phyloP scores from a whole-genome alignment of 2,888 invertebrate species.

The Liopterus haemorrhoidalis region DNA sequence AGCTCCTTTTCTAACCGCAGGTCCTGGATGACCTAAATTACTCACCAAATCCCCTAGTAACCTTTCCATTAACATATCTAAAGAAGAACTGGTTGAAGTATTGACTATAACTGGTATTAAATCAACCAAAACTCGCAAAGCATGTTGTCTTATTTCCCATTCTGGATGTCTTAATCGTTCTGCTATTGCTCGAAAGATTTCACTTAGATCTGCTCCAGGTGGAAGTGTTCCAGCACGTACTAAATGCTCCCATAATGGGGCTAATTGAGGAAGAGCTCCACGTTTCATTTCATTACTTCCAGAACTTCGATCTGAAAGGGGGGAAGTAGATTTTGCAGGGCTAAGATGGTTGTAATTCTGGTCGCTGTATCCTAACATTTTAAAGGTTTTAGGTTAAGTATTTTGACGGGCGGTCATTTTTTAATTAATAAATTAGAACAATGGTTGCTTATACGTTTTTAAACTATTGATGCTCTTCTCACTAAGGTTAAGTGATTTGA shows the following conservation, averaged over 20 bases:
- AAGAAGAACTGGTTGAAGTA: conserved; percentile 48
- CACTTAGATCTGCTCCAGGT: conserved; percentile 57
- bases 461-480: no score
- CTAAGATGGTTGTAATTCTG: conserved; percentile 6
- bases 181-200: conserved; percentile 64
- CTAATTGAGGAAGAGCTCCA: conserved; percentile 45
- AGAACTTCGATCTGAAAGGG: conserved; percentile 10
- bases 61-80: conserved; percentile 61
- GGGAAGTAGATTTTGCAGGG: conserved; percentile 12
- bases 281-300: conserved; percentile 9
- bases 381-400: no score
- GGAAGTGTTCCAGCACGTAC: conserved; percentile 68
- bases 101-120: conserved; percentile 65
- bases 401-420: no score
- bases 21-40: conserved; percentile 74
- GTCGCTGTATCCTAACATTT: conserved; percentile 19
- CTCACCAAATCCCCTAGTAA: conserved; percentile 64
- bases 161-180: conserved; percentile 72
- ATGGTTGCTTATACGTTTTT: no score
- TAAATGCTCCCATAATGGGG: conserved; percentile 76
- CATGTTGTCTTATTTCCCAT: conserved; percentile 79
- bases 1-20: conserved; percentile 74
- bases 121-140: conserved; percentile 71
- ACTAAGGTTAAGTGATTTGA: no score
- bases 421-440: no score